These are phyloP conservation scores for Nomada lathburiana DNA, from an alignment of 2,888 invertebrate genomes.

Conservation along the genomic window DNA sequence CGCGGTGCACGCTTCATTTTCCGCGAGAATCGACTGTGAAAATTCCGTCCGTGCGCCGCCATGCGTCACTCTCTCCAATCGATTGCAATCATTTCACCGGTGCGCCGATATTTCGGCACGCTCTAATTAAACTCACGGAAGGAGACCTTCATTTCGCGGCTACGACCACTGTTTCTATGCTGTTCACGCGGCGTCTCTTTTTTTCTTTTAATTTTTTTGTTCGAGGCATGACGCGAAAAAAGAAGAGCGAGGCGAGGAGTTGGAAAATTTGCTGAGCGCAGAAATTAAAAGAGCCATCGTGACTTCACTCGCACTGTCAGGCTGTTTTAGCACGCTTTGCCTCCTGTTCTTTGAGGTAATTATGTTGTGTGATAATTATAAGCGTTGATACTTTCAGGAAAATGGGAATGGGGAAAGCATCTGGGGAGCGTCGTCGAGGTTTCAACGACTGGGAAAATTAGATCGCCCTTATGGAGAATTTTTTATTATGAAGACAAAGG, in stretches of 20 bases:
- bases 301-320: constrained; percentile 24
- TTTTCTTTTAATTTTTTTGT: constrained; percentile 5
- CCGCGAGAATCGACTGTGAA: constrained; percentile 18
- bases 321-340: constrained; percentile 12
- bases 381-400: background rate
- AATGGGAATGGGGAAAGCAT: background rate
- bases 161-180: constrained; percentile 19
- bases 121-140: constrained; percentile 55
- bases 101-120: constrained; percentile 45
- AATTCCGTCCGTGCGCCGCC: constrained; percentile 36
- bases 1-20: constrained; percentile 33
- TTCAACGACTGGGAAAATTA: background rate
- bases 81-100: constrained; percentile 46
- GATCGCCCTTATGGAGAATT: background rate
- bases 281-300: constrained; percentile 40
- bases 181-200: constrained; percentile 1
- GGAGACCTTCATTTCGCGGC: constrained; percentile 53
- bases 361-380: constrained; percentile 20
- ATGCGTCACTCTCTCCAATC: constrained; percentile 35
- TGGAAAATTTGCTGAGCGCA: constrained; percentile 47
- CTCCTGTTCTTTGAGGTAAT: constrained; percentile 3
- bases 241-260: background rate
- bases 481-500: no score
- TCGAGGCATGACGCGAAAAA: background rate
- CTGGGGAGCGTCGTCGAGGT: background rate